Percentiles rank a stretch among this genome's conserved stretches.
Evolutionary conservation across 2,888 invertebrate species (phyloP).

Genomic region (Caenorhabditis drosophilae): DNA sequence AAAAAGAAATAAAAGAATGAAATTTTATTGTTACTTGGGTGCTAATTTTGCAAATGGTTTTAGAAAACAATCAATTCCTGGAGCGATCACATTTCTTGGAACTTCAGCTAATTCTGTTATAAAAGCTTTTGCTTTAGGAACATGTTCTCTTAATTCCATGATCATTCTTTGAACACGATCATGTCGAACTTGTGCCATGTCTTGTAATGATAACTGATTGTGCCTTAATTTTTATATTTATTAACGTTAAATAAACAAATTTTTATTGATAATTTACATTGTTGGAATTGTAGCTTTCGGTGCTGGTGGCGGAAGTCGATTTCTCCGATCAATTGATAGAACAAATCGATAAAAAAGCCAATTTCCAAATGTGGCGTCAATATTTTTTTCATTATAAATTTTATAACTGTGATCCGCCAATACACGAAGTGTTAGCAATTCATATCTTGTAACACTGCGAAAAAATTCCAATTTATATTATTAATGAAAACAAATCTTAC

Average conservation of each 20-base stretch:
- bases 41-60: slow-evolving; percentile 32
- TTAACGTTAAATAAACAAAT: slow-evolving; percentile 7
- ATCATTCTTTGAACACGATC: slow-evolving; percentile 34
- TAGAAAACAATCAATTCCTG: slow-evolving; percentile 26
- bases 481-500: slow-evolving; percentile 14
- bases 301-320: slow-evolving; percentile 47
- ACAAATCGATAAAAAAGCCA: slow-evolving; percentile 45
- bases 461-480: not conserved
- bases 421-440: slow-evolving; percentile 33
- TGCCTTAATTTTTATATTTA: slow-evolving; percentile 2
- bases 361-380: slow-evolving; percentile 42
- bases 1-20: no score
- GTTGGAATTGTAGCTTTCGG: slow-evolving; percentile 59
- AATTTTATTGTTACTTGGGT: slow-evolving; percentile 18
- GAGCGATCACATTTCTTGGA: slow-evolving; percentile 17
- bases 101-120: slow-evolving; percentile 25
- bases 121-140: slow-evolving; percentile 27
- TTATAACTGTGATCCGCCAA: slow-evolving; percentile 35
- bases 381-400: slow-evolving; percentile 30
- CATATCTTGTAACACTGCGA: slow-evolving; percentile 30
- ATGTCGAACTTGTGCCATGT: slow-evolving; percentile 20
- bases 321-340: slow-evolving; percentile 24
- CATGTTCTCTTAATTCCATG: slow-evolving; percentile 21
- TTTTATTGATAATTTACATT: not conserved
- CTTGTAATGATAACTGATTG: slow-evolving; percentile 19